Evolutionary conservation across 2,113 vertebrate species (phyloP), one percentile per base, ranked within the genome.

Genomic region (Petaurus breviceps): DNA sequence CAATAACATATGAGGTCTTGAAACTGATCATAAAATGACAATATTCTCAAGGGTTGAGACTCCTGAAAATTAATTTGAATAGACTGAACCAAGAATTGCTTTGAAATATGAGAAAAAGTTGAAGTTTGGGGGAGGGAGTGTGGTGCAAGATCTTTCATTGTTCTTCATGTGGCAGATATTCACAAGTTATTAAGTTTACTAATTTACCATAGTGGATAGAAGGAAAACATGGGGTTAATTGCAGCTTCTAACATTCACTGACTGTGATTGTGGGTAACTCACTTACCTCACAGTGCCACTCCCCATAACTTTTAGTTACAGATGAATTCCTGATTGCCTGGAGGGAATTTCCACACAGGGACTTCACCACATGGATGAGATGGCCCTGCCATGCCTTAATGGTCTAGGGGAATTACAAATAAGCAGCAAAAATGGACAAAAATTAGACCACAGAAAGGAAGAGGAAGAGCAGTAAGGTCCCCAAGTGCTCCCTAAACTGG

Each of bases 401-500:
- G 16, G 22, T 84, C 68, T 77, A 84, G 19, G 43, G 68, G 19
- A 43, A 7, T 84, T 84, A 2, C 16, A 84, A 84, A 49, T 90
- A 51, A 90, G 24, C 25, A 28, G 28, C 49, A 90, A 50, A 84
- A 94, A 93, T n/a, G 84, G 89, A 94, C 96, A 94, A 96, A 97
- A 96, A 55, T 95, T 95, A 93, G 95, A 95, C 91, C 96, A 84
- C 91, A 92, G 91, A 68, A 95, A 95, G 77, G 47, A 50, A 25
- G 14, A 90, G 46, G n/a, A 89, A 92, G 92, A 96, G 92, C 96
- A 97, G 52, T 51, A 94, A 96, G 94, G 92, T n/a, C 51, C 16
- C 52, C 94, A 11, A 0, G 10, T 96, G 89, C 93, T 96, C 96
- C 95, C 96, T 95, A 93, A 96, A 96, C 96, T 92, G 94, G 92